A percentile compares a stretch with the other conserved stretches of the same genome.
phyloP scores from a whole-genome alignment of 2,888 invertebrate genomes.

The Elmis aenea region DNA sequence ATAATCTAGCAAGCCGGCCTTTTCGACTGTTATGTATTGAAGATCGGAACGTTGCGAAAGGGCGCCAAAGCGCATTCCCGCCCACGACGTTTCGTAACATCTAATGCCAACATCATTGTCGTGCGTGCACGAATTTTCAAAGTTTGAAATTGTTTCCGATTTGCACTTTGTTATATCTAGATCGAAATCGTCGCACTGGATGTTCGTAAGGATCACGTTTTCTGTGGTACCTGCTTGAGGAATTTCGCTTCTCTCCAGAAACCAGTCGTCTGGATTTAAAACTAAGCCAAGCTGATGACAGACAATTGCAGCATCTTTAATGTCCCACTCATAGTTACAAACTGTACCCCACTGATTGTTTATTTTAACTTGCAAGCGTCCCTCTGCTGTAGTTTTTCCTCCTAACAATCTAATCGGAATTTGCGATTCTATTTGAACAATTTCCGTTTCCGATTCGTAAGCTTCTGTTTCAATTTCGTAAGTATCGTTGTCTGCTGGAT shows the following conservation, averaged over 20 bases:
- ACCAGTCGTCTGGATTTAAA: slow-evolving; percentile 89
- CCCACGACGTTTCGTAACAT: slow-evolving; percentile 91
- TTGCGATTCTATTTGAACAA: slow-evolving; percentile 57
- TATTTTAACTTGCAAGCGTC: slow-evolving; percentile 78
- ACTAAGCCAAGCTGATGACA: slow-evolving; percentile 93
- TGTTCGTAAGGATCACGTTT: slow-evolving; percentile 76
- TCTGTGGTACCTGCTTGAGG: slow-evolving; percentile 73
- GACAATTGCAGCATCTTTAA: slow-evolving; percentile 83
- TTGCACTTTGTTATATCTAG: slow-evolving; percentile 83
- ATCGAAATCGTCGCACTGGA: slow-evolving; percentile 87
- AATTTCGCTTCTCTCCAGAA: slow-evolving; percentile 74
- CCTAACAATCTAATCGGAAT: slow-evolving; percentile 76
- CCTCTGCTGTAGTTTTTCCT: slow-evolving; percentile 76
- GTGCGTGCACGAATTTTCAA: slow-evolving; percentile 84
- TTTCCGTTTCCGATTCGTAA: slow-evolving; percentile 53
- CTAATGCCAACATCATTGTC: slow-evolving; percentile 83
- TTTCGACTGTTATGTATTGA: slow-evolving; percentile 83
- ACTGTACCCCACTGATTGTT: slow-evolving; percentile 94
- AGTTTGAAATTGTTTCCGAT: slow-evolving; percentile 69
- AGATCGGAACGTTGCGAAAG: slow-evolving; percentile 81
- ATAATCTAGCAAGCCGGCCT: slow-evolving; percentile 91
- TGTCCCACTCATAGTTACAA: slow-evolving; percentile 94
- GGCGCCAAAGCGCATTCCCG: slow-evolving; percentile 85
- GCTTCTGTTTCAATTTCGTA: slow-evolving; percentile 55
- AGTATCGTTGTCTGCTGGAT: slow-evolving; percentile 60